A percentile compares a stretch with the other conserved stretches of the same genome.
Conservation (phyloP, 2,113 vertebrate genomes). For the Amphiprion percula region DNA sequence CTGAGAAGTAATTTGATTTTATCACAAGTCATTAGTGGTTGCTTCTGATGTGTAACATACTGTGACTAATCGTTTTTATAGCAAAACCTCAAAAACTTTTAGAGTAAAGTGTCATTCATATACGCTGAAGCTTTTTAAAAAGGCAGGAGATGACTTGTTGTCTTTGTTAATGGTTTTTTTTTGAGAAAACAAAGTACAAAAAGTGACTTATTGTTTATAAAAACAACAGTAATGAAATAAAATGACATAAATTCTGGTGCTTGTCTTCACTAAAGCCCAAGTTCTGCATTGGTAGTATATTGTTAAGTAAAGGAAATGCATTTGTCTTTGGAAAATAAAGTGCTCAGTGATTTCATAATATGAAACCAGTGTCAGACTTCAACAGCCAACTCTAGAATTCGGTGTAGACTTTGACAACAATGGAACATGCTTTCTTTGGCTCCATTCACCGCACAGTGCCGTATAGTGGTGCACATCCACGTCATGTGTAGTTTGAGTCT, state of each 20-base stretch:
- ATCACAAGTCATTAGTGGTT: neutral
- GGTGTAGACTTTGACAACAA: conserved; percentile 32
- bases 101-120: too few species aligned
- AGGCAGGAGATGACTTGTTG: neutral
- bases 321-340: neutral
- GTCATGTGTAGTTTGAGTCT: conserved; percentile 34
- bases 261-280: neutral
- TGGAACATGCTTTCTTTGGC: conserved; percentile 30
- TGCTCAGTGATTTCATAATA: conserved; percentile 6
- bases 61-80: neutral
- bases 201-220: neutral
- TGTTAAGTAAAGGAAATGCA: neutral
- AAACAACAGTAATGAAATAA: neutral
- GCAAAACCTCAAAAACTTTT: neutral
- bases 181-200: neutral
- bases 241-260: neutral
- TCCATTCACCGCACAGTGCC: neutral
- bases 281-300: neutral
- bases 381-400: neutral
- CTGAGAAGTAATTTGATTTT: neutral
- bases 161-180: neutral
- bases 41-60: neutral
- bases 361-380: neutral
- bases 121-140: neutral
- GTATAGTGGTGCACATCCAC: conserved; percentile 31